phyloP scores from a whole-genome alignment of 2,113 vertebrate genomes.

The Plecturocebus donacophilus region DNA sequence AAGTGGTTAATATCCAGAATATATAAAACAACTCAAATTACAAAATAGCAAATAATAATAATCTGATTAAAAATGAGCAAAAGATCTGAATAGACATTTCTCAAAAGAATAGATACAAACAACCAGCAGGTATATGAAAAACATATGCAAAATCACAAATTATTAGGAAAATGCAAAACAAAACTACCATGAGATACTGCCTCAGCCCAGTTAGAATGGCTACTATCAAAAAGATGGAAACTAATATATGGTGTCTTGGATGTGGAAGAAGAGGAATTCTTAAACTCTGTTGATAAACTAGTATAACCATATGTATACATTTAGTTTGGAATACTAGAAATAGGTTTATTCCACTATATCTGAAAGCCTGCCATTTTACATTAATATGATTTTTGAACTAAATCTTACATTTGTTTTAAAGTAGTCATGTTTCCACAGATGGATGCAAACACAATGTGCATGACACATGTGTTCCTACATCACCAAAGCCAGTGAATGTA shows the following conservation, averaged over 20 bases:
- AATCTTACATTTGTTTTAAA: not conserved
- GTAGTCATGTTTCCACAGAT: not conserved
- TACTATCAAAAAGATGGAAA: not conserved
- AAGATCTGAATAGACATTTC: not conserved
- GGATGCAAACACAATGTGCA: not conserved
- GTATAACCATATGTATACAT: not conserved
- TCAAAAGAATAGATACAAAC: not conserved
- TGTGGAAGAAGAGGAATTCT: not conserved
- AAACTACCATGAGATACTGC: not conserved
- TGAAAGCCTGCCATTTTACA: not conserved
- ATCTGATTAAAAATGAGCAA: not conserved
- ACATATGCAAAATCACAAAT: not conserved
- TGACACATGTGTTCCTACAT: not conserved
- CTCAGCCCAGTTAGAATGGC: not conserved
- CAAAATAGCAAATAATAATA: not conserved
- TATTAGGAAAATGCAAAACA: not conserved
- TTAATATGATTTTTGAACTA: not conserved
- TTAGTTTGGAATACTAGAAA: not conserved
- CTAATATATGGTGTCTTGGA: not conserved
- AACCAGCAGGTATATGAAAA: not conserved
- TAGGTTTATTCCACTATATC: not conserved
- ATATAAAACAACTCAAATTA: not conserved
- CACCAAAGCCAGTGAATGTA: not conserved
- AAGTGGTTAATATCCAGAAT: not conserved
- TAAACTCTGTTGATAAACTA: not conserved